Evolutionary conservation across 1,140 invertebrate species (phyloP).

Genomic region (Conopomorpha cramerella): DNA sequence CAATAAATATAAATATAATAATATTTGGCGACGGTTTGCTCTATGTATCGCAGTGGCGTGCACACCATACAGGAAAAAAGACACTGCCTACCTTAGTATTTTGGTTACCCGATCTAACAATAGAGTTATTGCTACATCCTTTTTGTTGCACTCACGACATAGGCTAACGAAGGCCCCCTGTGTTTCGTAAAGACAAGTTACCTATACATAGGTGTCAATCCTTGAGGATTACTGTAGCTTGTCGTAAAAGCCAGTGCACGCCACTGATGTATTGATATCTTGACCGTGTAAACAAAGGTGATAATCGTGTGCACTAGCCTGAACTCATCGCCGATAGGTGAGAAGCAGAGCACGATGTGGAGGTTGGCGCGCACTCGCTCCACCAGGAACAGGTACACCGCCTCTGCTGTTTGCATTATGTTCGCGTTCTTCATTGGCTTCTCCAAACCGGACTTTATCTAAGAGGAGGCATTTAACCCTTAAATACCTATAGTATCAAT

Average conservation of each 20-base stretch:
- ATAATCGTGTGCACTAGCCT: constrained; percentile 16
- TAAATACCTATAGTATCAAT: not conserved
- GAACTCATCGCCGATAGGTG: constrained; percentile 79
- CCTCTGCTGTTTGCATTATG: constrained; percentile 68
- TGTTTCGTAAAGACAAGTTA: too few species aligned
- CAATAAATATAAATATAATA: not conserved
- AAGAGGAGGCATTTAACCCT: constrained; percentile 7
- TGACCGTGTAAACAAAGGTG: not conserved
- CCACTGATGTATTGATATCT: too few species aligned
- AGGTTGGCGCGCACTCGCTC: constrained; percentile 76
- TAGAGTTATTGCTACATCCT: too few species aligned
- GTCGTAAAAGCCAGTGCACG: not conserved
- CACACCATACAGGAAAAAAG: too few species aligned
- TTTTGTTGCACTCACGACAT: too few species aligned
- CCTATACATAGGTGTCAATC: too few species aligned
- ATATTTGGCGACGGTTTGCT: not conserved
- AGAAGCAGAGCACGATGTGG: constrained; percentile 84
- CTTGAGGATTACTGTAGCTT: not conserved
- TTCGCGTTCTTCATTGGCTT: constrained; percentile 69
- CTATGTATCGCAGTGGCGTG: too few species aligned
- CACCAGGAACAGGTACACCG: constrained; percentile 75
- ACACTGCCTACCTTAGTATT: too few species aligned
- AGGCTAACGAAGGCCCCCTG: too few species aligned
- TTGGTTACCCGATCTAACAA: too few species aligned
- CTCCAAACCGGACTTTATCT: constrained; percentile 73